These are phyloP conservation scores for Heptranchias perlo DNA, from an alignment of 2,113 vertebrate genomes.

Conservation along the genomic window DNA sequence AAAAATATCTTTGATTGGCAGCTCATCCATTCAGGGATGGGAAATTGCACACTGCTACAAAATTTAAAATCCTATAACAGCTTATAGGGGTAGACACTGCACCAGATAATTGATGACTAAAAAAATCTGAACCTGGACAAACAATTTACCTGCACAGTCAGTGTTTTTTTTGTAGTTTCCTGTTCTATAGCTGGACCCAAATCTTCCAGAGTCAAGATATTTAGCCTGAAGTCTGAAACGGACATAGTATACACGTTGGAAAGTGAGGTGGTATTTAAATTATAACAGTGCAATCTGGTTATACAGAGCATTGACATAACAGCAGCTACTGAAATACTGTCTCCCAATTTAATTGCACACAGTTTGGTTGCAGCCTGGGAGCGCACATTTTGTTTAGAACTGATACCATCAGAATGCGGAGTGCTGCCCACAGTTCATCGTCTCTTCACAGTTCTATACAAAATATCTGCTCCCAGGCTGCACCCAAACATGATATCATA, in stretches of 20 bases:
- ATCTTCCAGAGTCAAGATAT: slow-evolving; percentile 74
- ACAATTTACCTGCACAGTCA: slow-evolving; percentile 46
- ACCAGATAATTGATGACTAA: not conserved
- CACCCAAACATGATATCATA: not conserved
- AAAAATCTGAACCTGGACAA: not conserved
- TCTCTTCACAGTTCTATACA: not conserved
- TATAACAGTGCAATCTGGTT: not conserved
- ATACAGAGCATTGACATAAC: not conserved
- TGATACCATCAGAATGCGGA: not conserved
- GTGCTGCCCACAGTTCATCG: not conserved
- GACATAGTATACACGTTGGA: slow-evolving; percentile 38
- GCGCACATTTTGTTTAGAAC: not conserved
- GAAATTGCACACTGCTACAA: not conserved
- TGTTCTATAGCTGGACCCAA: slow-evolving; percentile 49
- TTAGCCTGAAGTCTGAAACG: slow-evolving; percentile 67
- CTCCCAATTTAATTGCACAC: not conserved
- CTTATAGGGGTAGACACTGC: not conserved
- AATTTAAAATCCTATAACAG: not conserved
- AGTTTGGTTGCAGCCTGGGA: not conserved
- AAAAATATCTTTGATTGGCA: slow-evolving; percentile 6
- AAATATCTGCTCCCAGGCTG: not conserved
- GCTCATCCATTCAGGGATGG: not conserved
- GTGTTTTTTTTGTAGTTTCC: slow-evolving; percentile 44
- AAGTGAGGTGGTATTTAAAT: not conserved
- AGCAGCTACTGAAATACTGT: not conserved